Conservation (phyloP, 1,140 invertebrate species). For the Drosophila pachea region DNA sequence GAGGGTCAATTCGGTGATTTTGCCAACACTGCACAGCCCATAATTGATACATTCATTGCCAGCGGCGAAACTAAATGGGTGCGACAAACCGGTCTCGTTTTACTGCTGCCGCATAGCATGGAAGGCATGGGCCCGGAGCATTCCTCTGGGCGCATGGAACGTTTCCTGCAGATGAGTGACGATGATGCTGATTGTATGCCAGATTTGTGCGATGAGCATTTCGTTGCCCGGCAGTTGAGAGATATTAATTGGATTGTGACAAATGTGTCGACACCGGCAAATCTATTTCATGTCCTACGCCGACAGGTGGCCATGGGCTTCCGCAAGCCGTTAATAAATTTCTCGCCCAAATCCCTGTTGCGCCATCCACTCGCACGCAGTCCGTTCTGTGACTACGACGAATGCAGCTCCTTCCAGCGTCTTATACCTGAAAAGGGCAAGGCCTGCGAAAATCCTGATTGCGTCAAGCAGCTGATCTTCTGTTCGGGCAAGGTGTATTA, state of each 20-base stretch:
- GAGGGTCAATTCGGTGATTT: conserved; percentile 99
- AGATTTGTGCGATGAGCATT: conserved; percentile 89
- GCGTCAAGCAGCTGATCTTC: conserved; percentile 93
- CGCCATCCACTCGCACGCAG: conserved; percentile 97
- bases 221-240: conserved; percentile 95
- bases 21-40: conserved; percentile 98
- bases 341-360: conserved; percentile 98
- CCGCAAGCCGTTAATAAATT: conserved; percentile 96
- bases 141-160: conserved; percentile 95
- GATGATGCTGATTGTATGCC: conserved; percentile 98
- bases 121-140: conserved; percentile 99
- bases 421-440: conserved; percentile 90
- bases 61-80: conserved; percentile 99
- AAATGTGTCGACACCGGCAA: conserved; percentile 97
- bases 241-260: conserved; percentile 98
- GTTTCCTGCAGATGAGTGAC: conserved; percentile 97
- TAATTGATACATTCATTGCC: conserved; percentile 99
- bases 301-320: conserved; percentile 97
- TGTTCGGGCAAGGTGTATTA: conserved; percentile 98
- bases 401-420: conserved; percentile 87
- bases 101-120: conserved; percentile 97
- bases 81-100: conserved; percentile 95
- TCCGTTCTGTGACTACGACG: conserved; percentile 95
- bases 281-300: conserved; percentile 97
- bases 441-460: conserved; percentile 84